Base-by-base conservation (phyloP, 1,140 invertebrate species). In the Carposina sasakii region DNA sequence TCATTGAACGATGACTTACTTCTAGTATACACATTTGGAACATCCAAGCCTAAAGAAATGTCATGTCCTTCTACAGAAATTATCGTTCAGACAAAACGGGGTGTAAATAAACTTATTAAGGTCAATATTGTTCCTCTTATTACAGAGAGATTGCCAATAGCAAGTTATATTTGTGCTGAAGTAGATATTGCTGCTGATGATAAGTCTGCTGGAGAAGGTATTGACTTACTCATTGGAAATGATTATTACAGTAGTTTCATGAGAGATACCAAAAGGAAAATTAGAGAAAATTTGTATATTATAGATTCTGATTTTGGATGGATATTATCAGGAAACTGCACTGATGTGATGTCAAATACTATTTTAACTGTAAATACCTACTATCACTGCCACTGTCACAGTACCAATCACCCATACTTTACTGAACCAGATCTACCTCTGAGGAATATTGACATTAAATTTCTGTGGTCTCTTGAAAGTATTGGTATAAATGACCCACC, bases 271-370 rank as follows among this genome's bases (percentile, higher is more conserved):
- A 33, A 16, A 4, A 31, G 33, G 16, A n/a, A 24, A 31, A 16
- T 49, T 0, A 6, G n/a, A 12, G 26, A 41, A 10, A 16, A 34
- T 17, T 10, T 49, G 2, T 49, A 24, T 23, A 12, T 42, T 2
- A 34, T 49, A 1, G 16, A 49, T 12, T 22, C 48, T 23, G 37
- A 49, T 5, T 49, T 49, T 24, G 48, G 48, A 2, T 49, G 39
- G 37, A 13, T 49, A 1, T 9, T 33, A 6, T 13, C 26, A 10
- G 48, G 48, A 2, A n/a, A n/a, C n/a, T n/a, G n/a, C n/a, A n/a
- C n/a, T n/a, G n/a, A n/a, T n/a, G n/a, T n/a, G n/a, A n/a, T n/a
- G n/a, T n/a, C n/a, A n/a, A n/a, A n/a, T n/a, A n/a, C n/a, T n/a
- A n/a, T n/a, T n/a, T n/a, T n/a, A n/a, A n/a, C n/a, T n/a, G n/a